Percentiles rank a stretch among this genome's conserved stretches.
phyloP scores from a whole-genome alignment of 1,140 invertebrate species.

The Sminthurinus signatus region DNA sequence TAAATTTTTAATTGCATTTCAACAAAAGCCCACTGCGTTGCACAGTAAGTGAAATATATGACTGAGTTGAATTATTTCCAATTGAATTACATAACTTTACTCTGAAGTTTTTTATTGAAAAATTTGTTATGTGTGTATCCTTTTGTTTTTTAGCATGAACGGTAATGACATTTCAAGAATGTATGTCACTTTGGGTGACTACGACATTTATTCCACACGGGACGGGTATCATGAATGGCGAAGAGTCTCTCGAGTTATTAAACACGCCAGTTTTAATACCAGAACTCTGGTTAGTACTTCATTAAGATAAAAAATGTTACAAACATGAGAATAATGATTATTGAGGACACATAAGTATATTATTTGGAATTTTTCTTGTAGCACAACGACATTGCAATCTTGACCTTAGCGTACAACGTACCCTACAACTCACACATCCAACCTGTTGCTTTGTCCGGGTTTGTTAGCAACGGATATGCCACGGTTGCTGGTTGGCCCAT shows the following conservation, averaged over 20 bases:
- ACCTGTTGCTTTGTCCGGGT: background rate
- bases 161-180: constrained; percentile 17
- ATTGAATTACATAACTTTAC: too few relatives aligned
- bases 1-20: too few relatives aligned
- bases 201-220: constrained; percentile 17
- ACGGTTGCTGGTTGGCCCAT: constrained; percentile 8
- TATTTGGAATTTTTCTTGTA: background rate
- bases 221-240: constrained; percentile 19
- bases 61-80: too few relatives aligned
- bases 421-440: background rate
- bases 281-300: constrained; percentile 28
- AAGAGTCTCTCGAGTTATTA: constrained; percentile 23
- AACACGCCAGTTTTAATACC: constrained; percentile 30
- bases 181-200: constrained; percentile 25
- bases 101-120: too few relatives aligned
- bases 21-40: too few relatives aligned
- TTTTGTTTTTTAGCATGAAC: constrained; percentile 19
- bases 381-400: constrained; percentile 2
- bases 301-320: background rate
- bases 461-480: background rate
- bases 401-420: background rate
- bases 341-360: background rate
- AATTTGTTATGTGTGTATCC: too few relatives aligned
- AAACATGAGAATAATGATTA: background rate
- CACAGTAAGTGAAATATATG: too few relatives aligned